These are phyloP conservation scores for Ficedula albicollis DNA, from an alignment of 2,797 vertebrate species.

Conservation along the genomic window DNA sequence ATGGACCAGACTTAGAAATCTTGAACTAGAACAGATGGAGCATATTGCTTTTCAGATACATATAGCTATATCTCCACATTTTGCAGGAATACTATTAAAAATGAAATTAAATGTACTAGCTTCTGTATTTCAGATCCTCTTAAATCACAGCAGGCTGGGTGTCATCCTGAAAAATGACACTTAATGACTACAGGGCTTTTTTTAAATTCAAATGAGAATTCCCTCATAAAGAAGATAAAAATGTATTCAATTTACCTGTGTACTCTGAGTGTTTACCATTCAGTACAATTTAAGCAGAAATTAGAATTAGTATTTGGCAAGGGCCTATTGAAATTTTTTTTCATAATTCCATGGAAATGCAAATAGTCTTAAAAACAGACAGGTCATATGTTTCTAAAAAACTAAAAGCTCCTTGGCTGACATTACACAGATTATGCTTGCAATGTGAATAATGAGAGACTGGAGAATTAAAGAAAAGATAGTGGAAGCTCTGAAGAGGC, in stretches of 20 bases:
- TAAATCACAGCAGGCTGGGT: not conserved
- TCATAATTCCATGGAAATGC: not conserved
- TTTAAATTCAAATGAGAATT: not conserved
- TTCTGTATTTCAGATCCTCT: slow-evolving; percentile 21
- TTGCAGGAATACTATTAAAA: not conserved
- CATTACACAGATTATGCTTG: not conserved
- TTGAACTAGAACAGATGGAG: not conserved
- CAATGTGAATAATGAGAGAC: not conserved
- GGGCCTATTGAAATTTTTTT: not conserved
- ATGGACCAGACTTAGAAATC: not conserved
- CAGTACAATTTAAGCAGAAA: not conserved
- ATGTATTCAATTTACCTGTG: not conserved
- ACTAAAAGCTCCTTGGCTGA: not conserved
- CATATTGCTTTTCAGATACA: not conserved
- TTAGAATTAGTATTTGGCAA: not conserved
- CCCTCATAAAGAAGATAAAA: not conserved
- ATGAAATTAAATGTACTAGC: not conserved
- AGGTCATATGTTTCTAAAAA: not conserved
- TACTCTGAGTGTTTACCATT: not conserved
- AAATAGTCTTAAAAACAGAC: not conserved
- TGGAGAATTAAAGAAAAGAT: not conserved
- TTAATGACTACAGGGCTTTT: not conserved
- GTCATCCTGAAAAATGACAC: not conserved
- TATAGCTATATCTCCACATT: not conserved
- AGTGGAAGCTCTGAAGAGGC: not conserved